Evolutionary conservation across 2,113 vertebrate species (phyloP).

Genomic region (Cochlearius cochlearius): DNA sequence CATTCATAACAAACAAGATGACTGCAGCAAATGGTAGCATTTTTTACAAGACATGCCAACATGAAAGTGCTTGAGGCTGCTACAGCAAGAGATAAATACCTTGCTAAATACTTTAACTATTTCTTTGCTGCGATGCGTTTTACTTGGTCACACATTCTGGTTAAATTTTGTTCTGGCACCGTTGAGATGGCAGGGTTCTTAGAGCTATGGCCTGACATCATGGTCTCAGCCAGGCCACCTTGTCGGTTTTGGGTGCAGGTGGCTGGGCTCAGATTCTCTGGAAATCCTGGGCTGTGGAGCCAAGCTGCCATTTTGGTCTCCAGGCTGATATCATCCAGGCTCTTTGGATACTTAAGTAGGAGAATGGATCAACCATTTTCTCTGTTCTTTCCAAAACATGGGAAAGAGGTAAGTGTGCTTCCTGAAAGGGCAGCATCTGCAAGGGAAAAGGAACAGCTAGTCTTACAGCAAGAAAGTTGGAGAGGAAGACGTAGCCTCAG

Average conservation of each 20-base stretch:
- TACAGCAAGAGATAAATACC: background rate
- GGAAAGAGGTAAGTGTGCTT: background rate
- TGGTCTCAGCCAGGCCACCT: background rate
- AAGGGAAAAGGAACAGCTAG: background rate
- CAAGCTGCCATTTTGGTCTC: background rate
- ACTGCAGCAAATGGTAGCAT: background rate
- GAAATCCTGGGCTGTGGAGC: background rate
- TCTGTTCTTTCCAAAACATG: background rate
- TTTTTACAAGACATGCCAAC: background rate
- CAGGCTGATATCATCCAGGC: background rate
- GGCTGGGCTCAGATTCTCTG: background rate
- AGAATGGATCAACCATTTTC: background rate
- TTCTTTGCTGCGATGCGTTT: background rate
- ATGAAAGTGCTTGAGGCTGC: background rate
- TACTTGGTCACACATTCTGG: background rate
- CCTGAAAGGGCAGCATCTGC: background rate
- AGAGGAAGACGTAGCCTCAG: background rate
- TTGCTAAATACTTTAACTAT: background rate
- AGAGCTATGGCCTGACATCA: background rate
- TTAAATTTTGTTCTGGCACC: background rate
- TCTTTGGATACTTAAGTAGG: background rate
- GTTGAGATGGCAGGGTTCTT: background rate
- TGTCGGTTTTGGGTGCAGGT: background rate
- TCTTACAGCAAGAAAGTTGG: background rate
- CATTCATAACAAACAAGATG: background rate